Percentiles rank a stretch among this genome's conserved stretches.
phyloP scores from a whole-genome alignment of 2,113 vertebrate genomes.

The Equus quagga region DNA sequence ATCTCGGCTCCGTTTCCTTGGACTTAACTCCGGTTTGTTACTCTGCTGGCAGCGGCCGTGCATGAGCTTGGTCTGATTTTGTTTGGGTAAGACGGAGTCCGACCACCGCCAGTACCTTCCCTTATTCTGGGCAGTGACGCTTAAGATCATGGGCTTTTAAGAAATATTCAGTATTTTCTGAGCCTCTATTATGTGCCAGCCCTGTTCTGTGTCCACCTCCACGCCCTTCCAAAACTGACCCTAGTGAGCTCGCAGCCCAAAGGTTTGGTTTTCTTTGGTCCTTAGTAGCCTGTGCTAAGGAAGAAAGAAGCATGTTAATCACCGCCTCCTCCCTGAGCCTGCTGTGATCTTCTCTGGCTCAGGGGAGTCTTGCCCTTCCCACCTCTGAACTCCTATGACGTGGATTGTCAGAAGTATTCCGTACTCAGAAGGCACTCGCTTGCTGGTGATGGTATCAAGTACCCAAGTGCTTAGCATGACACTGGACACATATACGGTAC shows the following conservation, averaged over 20 bases:
- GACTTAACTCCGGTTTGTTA: not conserved
- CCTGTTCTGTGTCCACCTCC: not conserved
- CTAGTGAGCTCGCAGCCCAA: not conserved
- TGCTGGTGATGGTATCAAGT: not conserved
- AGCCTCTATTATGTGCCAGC: not conserved
- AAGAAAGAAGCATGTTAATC: not conserved
- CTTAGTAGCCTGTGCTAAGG: not conserved
- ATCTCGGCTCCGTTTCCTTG: not conserved
- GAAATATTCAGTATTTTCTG: not conserved
- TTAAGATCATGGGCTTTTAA: not conserved
- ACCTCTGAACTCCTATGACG: not conserved
- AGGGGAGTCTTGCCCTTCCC: not conserved
- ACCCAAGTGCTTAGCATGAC: not conserved
- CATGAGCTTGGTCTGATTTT: not conserved
- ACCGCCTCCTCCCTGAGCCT: not conserved
- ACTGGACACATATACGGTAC: not conserved
- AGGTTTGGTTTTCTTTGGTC: not conserved
- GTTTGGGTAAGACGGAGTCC: not conserved
- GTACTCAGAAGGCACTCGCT: not conserved
- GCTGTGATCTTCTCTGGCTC: not conserved
- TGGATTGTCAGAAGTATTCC: not conserved
- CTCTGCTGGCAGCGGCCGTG: not conserved
- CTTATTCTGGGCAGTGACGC: not conserved
- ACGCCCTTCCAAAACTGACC: not conserved
- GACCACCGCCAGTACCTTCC: not conserved